Evolutionary conservation across 2,888 invertebrate species (phyloP), one percentile per base, ranked within the genome.

Genomic region (Agrochola lychnidis): DNA sequence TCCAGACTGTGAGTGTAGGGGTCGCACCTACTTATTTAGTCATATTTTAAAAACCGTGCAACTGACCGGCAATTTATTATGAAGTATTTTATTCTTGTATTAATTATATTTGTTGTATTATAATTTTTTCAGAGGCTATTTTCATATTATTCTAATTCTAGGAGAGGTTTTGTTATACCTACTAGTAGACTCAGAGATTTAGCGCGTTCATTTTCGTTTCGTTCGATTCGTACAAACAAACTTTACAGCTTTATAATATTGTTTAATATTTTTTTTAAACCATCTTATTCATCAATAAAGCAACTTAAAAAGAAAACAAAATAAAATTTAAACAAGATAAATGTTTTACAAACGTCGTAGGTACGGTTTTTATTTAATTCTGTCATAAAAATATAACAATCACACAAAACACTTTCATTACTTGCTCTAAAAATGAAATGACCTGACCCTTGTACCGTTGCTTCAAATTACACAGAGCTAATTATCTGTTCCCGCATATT

Each of bases 401-500:
- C 73, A 76, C 75, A 79, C 75, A 83, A 86, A 87, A 82, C 82
- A 89, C 89, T 90, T 92, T 90, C 87, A 84, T 90, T 87, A 76
- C 73, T 90, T 88, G 92, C 86, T 90, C 91, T 89, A 88, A 86
- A 91, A 90, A 90, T 86, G 83, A 89, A 90, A 86, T 88, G 88
- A 90, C 89, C 88, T 89, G 91, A 94, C 93, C 92, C 89, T 85
- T 85, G 89, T 91, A 91, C 94, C 92, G 94, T 93, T 94, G 88
- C 77, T 89, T 91, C 82, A 88, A 92, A 90, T 93, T 91, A 91
- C 81, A 91, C 85, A 89, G 88, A 89, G 85, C 90, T 93, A 93
- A 94, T 93, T 91, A 92, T 92, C 93, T 93, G 90, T 93, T 91
- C 90, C 87, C 90, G 94, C 91, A 88, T 90, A 91, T 94, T 93